phyloP scores from a whole-genome alignment of 1,140 invertebrate genomes.

The Battus philenor region DNA sequence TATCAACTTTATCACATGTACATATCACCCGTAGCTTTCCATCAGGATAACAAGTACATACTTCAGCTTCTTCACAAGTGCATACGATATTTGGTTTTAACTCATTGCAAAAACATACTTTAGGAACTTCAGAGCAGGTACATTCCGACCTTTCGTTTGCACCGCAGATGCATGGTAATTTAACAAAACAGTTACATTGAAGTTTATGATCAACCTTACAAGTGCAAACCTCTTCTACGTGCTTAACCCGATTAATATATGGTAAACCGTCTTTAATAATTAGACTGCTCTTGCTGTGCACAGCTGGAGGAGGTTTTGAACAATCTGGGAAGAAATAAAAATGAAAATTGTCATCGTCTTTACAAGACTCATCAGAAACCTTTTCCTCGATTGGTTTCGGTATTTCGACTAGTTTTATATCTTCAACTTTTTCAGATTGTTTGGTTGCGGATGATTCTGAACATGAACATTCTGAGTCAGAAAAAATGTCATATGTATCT shows the following conservation, averaged over 20 bases:
- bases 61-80: constrained; percentile 35
- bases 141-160: constrained; percentile 40
- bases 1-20: constrained; percentile 41
- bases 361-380: constrained; percentile 20
- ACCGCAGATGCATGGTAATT: constrained; percentile 50
- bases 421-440: constrained; percentile 25
- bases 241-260: constrained; percentile 38
- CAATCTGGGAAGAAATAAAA: constrained; percentile 68
- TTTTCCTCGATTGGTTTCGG: constrained; percentile 27
- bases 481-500: constrained; percentile 31
- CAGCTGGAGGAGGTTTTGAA: constrained; percentile 29
- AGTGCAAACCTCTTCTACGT: constrained; percentile 28
- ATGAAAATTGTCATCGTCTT: constrained; percentile 60
- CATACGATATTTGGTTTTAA: constrained; percentile 32
- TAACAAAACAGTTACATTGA: constrained; percentile 44
- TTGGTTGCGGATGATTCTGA: constrained; percentile 30
- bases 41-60: constrained; percentile 49
- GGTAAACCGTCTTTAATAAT: constrained; percentile 55
- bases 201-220: constrained; percentile 47
- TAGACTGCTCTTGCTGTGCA: constrained; percentile 43
- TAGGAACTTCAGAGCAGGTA: constrained; percentile 34
- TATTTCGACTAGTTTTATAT: constrained; percentile 22
- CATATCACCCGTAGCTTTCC: constrained; percentile 37
- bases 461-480: constrained; percentile 52
- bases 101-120: constrained; percentile 52